A percentile compares a stretch with the other conserved stretches of the same genome.
Evolutionary conservation across 2,797 vertebrate genomes (phyloP).

Genomic region (Petrocephalus schoutedeni): DNA sequence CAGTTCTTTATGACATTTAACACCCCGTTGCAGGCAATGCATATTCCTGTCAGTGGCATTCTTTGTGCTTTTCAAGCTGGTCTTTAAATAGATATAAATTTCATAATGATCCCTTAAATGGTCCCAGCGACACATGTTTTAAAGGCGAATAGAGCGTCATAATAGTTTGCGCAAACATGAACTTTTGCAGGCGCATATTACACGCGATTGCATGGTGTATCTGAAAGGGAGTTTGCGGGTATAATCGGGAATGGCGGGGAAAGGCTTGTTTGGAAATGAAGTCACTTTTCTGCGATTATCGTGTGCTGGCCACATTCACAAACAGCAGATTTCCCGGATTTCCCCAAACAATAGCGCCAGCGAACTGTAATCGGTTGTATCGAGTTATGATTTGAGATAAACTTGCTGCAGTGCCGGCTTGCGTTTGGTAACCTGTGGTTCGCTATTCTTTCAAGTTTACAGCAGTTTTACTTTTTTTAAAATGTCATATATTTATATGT

Average conservation of each 20-base stretch:
- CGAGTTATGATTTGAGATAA: not conserved
- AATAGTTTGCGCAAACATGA: not conserved
- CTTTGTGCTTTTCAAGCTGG: not conserved
- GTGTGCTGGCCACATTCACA: not conserved
- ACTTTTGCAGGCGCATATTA: not conserved
- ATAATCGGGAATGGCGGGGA: not conserved
- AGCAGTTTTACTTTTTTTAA: not conserved
- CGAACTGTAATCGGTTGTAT: not conserved
- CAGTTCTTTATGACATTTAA: not conserved
- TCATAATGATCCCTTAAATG: not conserved
- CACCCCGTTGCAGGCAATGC: not conserved
- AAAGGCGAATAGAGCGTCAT: not conserved
- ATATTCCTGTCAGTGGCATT: not conserved
- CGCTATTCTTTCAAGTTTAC: not conserved
- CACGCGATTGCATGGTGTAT: not conserved
- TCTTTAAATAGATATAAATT: not conserved
- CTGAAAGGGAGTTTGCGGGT: not conserved
- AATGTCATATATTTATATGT: too few species aligned
- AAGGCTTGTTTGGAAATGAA: not conserved
- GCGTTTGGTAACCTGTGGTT: not conserved
- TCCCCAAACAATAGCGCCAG: not conserved
- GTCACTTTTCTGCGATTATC: not conserved
- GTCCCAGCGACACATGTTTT: not conserved
- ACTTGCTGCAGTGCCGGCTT: not conserved
- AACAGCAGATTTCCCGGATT: not conserved